phyloP scores from a whole-genome alignment of 1,140 invertebrate genomes.

The Anastrepha ludens region DNA sequence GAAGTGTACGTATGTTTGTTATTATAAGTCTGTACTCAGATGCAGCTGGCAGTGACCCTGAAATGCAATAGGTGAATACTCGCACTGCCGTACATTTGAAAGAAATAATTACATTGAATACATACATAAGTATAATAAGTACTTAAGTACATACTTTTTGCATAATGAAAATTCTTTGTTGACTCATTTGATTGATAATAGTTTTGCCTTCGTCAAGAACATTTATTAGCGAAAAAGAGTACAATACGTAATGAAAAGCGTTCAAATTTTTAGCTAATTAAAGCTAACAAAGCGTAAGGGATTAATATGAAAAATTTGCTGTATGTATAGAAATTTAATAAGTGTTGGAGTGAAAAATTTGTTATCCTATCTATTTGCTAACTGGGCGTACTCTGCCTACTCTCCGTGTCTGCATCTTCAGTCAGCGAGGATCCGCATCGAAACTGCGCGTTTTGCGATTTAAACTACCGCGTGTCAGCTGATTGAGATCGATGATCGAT shows the following conservation, averaged over 20 bases:
- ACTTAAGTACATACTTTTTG: neutral
- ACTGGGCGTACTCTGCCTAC: neutral
- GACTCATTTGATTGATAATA: neutral
- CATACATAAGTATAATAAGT: neutral
- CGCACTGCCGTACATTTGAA: too few species aligned
- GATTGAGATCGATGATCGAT: slow-evolving; percentile 84
- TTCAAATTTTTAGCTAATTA: slow-evolving; percentile 4
- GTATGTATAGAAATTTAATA: slow-evolving; percentile 15
- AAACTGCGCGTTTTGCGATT: slow-evolving; percentile 71
- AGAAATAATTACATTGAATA: too few species aligned
- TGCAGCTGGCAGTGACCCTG: neutral
- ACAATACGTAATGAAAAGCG: neutral
- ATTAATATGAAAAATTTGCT: neutral
- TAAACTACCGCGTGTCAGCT: slow-evolving; percentile 79
- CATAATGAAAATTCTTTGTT: slow-evolving; percentile 5
- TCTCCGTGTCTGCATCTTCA: neutral
- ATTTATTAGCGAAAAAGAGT: slow-evolving; percentile 21
- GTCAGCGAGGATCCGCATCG: slow-evolving; percentile 19
- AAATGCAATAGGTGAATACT: neutral
- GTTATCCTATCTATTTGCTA: slow-evolving; percentile 28
- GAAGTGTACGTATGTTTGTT: neutral
- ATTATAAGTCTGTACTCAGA: neutral
- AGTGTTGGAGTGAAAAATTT: neutral
- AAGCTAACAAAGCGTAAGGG: slow-evolving; percentile 12
- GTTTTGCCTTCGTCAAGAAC: neutral